Conservation (phyloP, 1,140 invertebrate genomes). For the Leptoteleia sp. region DNA sequence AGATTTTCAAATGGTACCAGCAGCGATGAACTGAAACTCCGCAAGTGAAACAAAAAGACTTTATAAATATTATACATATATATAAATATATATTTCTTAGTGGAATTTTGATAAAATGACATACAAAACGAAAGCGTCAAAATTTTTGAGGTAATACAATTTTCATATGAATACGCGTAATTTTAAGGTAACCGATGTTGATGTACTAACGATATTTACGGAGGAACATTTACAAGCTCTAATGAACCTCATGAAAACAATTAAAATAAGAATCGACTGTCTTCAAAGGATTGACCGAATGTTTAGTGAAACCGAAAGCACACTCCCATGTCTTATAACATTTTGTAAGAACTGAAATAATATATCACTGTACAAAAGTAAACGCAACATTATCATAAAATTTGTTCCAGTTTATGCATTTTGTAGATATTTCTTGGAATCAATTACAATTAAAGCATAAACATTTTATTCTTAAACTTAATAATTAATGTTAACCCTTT, state of each 20-base stretch:
- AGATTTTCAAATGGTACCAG: conserved; percentile 54
- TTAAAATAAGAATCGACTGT: conserved; percentile 62
- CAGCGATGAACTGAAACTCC: conserved; percentile 60
- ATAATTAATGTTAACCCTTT: too few species aligned
- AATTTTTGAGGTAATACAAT: conserved; percentile 64
- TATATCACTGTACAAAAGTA: conserved; percentile 70
- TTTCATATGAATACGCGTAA: conserved; percentile 66
- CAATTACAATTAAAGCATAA: too few species aligned
- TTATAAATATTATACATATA: conserved; percentile 70
- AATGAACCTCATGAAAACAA: conserved; percentile 52
- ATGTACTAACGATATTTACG: conserved; percentile 70
- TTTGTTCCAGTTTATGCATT: conserved; percentile 50
- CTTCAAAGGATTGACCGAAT: conserved; percentile 56
- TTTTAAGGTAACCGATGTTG: conserved; percentile 70
- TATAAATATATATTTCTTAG: conserved; percentile 76
- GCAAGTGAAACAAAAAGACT: conserved; percentile 66
- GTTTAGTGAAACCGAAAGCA: conserved; percentile 63
- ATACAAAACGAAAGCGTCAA: conserved; percentile 70
- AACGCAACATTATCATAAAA: conserved; percentile 60
- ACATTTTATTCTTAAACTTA: too few species aligned
- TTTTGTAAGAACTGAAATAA: conserved; percentile 68
- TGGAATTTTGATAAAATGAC: conserved; percentile 76
- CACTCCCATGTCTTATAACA: conserved; percentile 59
- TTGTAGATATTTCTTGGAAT: conserved; percentile 33
- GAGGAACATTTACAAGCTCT: conserved; percentile 48